Base-by-base conservation (phyloP, 1,140 invertebrate species). In the Cydia strobilella region DNA sequence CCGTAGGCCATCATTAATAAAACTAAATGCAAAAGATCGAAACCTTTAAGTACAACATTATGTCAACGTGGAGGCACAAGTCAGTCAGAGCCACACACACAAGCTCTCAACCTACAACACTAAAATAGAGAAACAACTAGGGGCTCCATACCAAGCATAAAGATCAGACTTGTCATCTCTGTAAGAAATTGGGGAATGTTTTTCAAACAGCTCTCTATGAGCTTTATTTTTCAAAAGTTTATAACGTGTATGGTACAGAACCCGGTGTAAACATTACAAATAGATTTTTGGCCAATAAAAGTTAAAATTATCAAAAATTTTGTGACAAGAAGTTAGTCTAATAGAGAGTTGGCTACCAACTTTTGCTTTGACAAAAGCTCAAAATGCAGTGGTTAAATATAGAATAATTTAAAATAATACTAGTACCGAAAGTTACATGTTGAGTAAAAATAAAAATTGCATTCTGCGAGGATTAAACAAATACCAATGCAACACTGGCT, bases 11-110 rank as follows among this genome's bases (percentile, higher is more conserved):
- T 81, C 78, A 83, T 79, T 76, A 79, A 80, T 81, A 82, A 82
- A 82, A 84, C 81, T 78, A 85, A 82, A 76, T 81, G 84, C 84
- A 82, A 82, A 82, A 79, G 76, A 83, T 83, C 66, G 74, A 78
- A 79, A 79, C 76, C 79, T 76, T 76, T 76, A 92, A 89, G 90
- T 90, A 91, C 88, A 82, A 63, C 76, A 79, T 75, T 77, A 72
- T 72, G 81, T 77, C 35, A 69, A 69, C 71, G 63, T 69, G 79
- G 74, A 87, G 82, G 83, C 83, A 84, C 85, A 84, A 74, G 66
- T 86, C 87, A 88, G 84, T 89, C 84, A 77, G 76, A 59, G 63
- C 76, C 75, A 69, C n/a, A n/a, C n/a, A 81, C 20, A 76, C 35
- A 69, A 69, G 65, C 65, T 69, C 65, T 35, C 39, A 69, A 69